Percentiles rank a stretch among this genome's conserved stretches.
phyloP scores from a whole-genome alignment of 1,140 invertebrate genomes.

The Asobara japonica region DNA sequence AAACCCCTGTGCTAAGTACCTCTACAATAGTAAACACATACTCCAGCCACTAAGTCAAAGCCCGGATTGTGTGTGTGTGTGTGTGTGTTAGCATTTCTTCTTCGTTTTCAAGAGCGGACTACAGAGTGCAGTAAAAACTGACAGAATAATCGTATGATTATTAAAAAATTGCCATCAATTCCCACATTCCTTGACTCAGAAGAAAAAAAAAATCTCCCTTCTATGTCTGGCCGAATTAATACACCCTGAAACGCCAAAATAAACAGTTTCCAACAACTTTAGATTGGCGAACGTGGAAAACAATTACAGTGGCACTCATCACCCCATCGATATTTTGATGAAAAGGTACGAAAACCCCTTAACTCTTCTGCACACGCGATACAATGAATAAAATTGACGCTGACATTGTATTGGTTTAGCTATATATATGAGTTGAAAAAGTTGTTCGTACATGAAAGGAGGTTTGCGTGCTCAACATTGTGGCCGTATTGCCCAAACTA shows the following conservation, averaged over 20 bases:
- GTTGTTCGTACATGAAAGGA: background rate
- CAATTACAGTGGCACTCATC: background rate
- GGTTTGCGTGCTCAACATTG: background rate
- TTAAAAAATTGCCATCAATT: no score
- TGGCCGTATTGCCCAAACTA: background rate
- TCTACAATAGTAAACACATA: no score
- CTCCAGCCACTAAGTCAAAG: no score
- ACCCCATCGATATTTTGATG: constrained; percentile 2
- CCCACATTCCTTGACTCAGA: no score
- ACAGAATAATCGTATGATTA: no score
- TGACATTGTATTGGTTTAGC: background rate
- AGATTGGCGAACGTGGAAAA: background rate
- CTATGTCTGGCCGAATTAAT: no score
- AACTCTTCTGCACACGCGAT: background rate
- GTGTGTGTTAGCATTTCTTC: no score
- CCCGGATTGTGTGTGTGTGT: no score
- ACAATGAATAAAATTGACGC: background rate
- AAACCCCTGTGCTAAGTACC: no score
- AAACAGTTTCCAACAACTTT: background rate
- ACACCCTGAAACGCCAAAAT: background rate
- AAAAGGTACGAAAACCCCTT: background rate
- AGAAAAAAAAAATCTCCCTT: no score
- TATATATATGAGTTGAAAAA: background rate
- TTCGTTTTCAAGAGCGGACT: no score
- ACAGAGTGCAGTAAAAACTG: no score